Evolutionary conservation across 2,113 vertebrate genomes (phyloP).

Genomic region (Prunella himalayana): DNA sequence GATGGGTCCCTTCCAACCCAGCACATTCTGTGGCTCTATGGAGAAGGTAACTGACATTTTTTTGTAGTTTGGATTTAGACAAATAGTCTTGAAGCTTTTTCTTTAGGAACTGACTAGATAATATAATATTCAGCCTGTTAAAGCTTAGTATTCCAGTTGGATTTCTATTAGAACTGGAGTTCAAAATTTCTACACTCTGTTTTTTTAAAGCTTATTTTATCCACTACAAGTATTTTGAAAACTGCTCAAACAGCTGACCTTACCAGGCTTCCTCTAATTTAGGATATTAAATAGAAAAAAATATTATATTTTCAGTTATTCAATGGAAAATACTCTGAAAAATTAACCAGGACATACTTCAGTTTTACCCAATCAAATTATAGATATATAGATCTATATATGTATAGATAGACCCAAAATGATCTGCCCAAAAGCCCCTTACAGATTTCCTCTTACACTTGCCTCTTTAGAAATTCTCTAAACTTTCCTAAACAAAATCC

Average conservation of each 20-base stretch:
- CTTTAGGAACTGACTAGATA: background rate
- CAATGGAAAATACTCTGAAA: background rate
- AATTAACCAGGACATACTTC: background rate
- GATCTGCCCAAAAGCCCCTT: background rate
- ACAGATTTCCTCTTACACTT: background rate
- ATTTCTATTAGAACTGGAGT: background rate
- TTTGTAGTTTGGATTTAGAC: background rate
- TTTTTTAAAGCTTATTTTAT: background rate
- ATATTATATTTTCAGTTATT: background rate
- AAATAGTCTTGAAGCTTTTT: background rate
- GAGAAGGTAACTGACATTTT: background rate
- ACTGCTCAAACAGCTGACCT: background rate
- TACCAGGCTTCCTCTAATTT: background rate
- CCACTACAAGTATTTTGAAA: background rate
- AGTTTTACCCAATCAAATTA: background rate
- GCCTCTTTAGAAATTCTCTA: background rate
- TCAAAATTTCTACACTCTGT: background rate
- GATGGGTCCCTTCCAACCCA: fast-evolving
- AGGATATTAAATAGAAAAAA: background rate
- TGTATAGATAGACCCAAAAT: background rate
- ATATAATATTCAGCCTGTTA: background rate
- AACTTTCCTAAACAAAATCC: background rate
- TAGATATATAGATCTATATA: too few species aligned
- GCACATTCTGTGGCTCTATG: background rate
- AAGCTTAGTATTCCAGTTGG: background rate